Percentiles rank a stretch among this genome's conserved stretches.
phyloP scores from a whole-genome alignment of 2,888 invertebrate genomes.

The Lasioglossum calceatum region DNA sequence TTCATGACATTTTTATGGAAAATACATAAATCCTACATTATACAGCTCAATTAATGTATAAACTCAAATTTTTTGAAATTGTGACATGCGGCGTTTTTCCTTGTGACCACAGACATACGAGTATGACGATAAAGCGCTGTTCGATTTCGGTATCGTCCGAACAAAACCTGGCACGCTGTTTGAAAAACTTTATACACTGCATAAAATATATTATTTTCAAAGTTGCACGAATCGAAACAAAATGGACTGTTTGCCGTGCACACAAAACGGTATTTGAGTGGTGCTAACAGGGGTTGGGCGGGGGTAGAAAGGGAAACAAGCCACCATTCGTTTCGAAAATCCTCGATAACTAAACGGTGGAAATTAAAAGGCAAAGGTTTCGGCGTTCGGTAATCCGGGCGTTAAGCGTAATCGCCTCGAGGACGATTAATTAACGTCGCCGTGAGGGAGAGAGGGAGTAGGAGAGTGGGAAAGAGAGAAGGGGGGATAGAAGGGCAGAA shows the following conservation, averaged over 20 bases:
- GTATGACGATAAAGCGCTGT: not conserved
- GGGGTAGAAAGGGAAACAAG: not conserved
- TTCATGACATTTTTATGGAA: too few relatives aligned
- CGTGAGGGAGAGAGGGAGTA: not conserved
- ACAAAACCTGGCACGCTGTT: not conserved
- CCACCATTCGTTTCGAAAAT: not conserved
- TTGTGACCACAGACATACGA: not conserved
- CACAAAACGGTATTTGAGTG: not conserved
- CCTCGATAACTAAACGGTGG: slow-evolving; percentile 15
- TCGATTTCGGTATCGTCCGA: not conserved
- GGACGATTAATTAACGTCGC: slow-evolving; percentile 36
- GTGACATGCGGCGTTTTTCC: too few relatives aligned
- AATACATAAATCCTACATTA: too few relatives aligned
- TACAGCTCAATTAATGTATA: too few relatives aligned
- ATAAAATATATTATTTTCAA: not conserved
- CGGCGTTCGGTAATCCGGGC: slow-evolving; percentile 8
- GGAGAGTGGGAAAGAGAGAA: too few relatives aligned
- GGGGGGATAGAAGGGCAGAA: slow-evolving; percentile 11
- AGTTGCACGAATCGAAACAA: not conserved
- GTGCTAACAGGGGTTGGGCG: not conserved
- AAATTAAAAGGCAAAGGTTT: slow-evolving; percentile 24
- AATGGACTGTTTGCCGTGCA: not conserved
- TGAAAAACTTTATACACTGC: not conserved
- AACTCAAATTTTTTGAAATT: too few relatives aligned
- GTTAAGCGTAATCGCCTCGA: slow-evolving; percentile 6